Base-by-base conservation (phyloP, 2,797 vertebrate genomes). In the Acipenser ruthenus region DNA sequence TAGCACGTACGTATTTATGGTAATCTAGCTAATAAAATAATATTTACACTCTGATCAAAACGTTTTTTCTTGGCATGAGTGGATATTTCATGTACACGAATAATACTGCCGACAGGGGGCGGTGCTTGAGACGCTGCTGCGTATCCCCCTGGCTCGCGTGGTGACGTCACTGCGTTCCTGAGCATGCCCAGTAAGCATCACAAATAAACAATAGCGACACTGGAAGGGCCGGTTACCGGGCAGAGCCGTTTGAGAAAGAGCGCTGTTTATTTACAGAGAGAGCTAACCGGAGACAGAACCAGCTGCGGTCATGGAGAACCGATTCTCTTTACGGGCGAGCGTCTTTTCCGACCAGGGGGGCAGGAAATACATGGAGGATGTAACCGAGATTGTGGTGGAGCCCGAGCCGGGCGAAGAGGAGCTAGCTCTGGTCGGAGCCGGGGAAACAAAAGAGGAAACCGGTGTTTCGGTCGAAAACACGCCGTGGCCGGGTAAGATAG, bases 341-440 rank as follows among this genome's bases (percentile, higher is more conserved):
- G 90, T 96, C 71, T 94, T 89, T 78, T 93, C 92, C 8, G 94
- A 96, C 78, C 95, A 96, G 74, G 95, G 95, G 74, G 95, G 94
- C 68, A 89, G 95, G 82, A 96, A 95, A 80, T 97, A 97, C 83
- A 97, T 97, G 95, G 95, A 97, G 82, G 95, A 97, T 80, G 91
- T 96, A 74, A 94, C 93, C 79, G 92, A 95, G 75, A 91, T 97
- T 78, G 86, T 93, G 71, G 90, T 95, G 59, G 95, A 96, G 81
- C 92, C 93, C 10, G 92, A 94, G 84, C 86, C 88, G 81, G 80
- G 82, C 62, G 75, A 92, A 67, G 78, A 85, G 7, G 86, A 86
- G 73, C 68, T 80, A 71, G 75, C 75, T 55, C 60, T 76, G 70
- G 78, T 50, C 3, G 84, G 84, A 62, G 67, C 65, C 10, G 77